phyloP scores from a whole-genome alignment of 1,140 invertebrate genomes.

The Dendroctonus ponderosae region DNA sequence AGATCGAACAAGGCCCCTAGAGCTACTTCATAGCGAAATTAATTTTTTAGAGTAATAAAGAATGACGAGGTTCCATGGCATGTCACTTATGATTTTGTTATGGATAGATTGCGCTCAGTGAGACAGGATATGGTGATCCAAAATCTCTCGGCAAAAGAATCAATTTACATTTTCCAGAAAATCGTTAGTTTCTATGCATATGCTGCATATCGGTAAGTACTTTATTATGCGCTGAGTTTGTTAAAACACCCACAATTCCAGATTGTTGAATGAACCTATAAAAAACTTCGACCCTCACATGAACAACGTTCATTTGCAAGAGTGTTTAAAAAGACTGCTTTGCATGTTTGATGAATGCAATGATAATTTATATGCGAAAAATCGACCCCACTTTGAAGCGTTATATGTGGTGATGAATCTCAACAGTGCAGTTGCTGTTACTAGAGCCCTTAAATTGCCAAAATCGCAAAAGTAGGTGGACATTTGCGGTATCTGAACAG shows the following conservation, averaged over 20 bases:
- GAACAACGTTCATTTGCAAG: conserved; percentile 60
- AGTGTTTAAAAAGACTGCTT: conserved; percentile 59
- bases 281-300: conserved; percentile 59
- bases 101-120: conserved; percentile 70
- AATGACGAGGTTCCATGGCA: conserved; percentile 54
- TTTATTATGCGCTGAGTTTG: conserved; percentile 17
- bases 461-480: neutral
- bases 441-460: conserved; percentile 52
- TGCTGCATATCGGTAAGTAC: conserved; percentile 61
- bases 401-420: conserved; percentile 62
- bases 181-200: conserved; percentile 69
- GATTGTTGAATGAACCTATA: conserved; percentile 54
- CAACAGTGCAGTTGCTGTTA: conserved; percentile 54
- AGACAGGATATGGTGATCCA: conserved; percentile 76
- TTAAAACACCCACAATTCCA: conserved; percentile 44
- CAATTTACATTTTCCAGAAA: conserved; percentile 62
- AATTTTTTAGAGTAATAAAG: conserved; percentile 30
- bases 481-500: neutral
- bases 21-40: neutral
- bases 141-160: conserved; percentile 53
- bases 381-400: conserved; percentile 54
- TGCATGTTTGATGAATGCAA: conserved; percentile 56
- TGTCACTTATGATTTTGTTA: conserved; percentile 70
- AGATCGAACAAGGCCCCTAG: conserved; percentile 27
- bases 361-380: conserved; percentile 40